These are phyloP conservation scores for Homalodisca vitripennis DNA, from an alignment of 1,140 invertebrate genomes.

Conservation along the genomic window DNA sequence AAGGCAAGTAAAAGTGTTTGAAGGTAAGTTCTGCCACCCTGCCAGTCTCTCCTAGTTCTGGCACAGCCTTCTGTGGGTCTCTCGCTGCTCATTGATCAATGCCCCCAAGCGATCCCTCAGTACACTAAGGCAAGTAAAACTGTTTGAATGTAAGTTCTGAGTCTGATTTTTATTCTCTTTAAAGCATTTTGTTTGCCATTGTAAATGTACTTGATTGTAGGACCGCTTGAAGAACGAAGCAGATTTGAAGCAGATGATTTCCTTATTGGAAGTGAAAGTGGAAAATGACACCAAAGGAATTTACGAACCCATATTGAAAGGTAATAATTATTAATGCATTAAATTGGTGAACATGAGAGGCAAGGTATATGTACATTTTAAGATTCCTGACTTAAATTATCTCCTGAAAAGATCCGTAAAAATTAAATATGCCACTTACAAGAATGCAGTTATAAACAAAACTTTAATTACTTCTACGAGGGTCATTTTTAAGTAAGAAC, in stretches of 20 bases:
- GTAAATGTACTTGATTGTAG: conserved; percentile 18
- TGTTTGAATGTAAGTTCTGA: not conserved
- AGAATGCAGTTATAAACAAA: no score
- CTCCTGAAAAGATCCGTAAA: no score
- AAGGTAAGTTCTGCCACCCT: conserved; percentile 39
- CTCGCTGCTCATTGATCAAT: conserved; percentile 51
- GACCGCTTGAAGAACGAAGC: conserved; percentile 35
- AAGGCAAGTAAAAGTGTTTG: conserved; percentile 52
- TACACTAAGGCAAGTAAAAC: conserved; percentile 58
- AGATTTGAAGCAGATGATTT: conserved; percentile 34
- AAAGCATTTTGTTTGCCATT: not conserved
- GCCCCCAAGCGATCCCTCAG: conserved; percentile 56
- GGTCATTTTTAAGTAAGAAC: no score
- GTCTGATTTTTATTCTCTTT: not conserved
- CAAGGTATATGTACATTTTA: no score
- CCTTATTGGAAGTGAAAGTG: conserved; percentile 29
- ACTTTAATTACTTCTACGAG: no score
- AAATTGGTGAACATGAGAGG: no score
- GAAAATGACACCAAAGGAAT: conserved; percentile 32
- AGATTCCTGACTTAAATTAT: no score
- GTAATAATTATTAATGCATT: no score
- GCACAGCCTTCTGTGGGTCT: conserved; percentile 38
- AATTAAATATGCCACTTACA: no score
- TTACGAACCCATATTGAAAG: conserved; percentile 29
- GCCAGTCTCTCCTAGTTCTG: conserved; percentile 41